Percentiles rank a stretch among this genome's conserved stretches.
Evolutionary conservation across 2,888 invertebrate species (phyloP).

Genomic region (Acrocyrtus sp.): DNA sequence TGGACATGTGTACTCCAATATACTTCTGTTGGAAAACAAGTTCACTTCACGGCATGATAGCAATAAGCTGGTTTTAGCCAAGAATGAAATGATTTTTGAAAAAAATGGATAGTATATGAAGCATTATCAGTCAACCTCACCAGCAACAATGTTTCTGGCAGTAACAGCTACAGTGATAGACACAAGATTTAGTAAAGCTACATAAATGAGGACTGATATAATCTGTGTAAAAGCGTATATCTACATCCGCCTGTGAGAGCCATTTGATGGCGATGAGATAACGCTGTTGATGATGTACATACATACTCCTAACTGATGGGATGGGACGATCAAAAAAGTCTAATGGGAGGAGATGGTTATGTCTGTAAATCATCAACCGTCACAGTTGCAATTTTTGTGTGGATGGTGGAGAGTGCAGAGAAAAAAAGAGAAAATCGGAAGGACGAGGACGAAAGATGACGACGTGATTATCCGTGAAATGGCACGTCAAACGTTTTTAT

Average conservation of each 20-base stretch:
- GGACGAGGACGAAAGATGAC: conserved; percentile 13
- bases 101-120: too few relatives aligned
- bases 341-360: neutral
- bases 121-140: too few relatives aligned
- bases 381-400: neutral
- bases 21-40: conserved; percentile 46
- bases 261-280: neutral
- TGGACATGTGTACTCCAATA: conserved; percentile 50
- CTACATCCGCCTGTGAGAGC: conserved; percentile 31
- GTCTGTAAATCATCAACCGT: neutral
- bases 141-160: neutral
- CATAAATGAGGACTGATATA: conserved; percentile 1
- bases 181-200: neutral
- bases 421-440: conserved; percentile 9
- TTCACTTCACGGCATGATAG: conserved; percentile 24
- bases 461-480: conserved; percentile 45
- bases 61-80: conserved; percentile 25
- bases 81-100: conserved; percentile 10
- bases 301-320: neutral
- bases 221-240: neutral
- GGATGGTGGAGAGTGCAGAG: neutral
- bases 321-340: neutral
- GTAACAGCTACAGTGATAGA: neutral
- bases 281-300: neutral
- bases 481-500: conserved; percentile 29